phyloP scores from a whole-genome alignment of 1,140 invertebrate species.

The Drosophila orosa region DNA sequence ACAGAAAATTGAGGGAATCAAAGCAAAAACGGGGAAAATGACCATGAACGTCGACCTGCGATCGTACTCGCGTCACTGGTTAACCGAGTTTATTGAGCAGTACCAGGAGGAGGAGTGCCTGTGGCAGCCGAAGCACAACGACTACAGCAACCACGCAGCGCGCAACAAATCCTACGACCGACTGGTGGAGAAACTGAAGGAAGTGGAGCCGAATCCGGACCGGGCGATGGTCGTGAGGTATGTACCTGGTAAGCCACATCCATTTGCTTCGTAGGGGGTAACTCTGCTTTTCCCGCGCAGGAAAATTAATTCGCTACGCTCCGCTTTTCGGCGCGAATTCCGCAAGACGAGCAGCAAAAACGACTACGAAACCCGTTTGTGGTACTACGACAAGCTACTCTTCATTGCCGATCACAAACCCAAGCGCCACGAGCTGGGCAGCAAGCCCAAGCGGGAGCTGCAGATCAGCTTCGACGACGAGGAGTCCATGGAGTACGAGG shows the following conservation, averaged over 20 bases:
- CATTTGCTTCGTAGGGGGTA: background rate
- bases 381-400: constrained; percentile 81
- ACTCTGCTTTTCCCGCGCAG: constrained; percentile 9
- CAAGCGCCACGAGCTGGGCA: constrained; percentile 62
- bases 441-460: constrained; percentile 69
- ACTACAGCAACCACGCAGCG: constrained; percentile 80
- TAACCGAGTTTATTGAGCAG: constrained; percentile 82
- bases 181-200: constrained; percentile 79
- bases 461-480: constrained; percentile 70
- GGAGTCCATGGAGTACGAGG: constrained; percentile 79
- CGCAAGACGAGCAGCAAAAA: constrained; percentile 69
- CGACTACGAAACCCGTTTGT: constrained; percentile 79
- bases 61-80: constrained; percentile 79
- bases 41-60: constrained; percentile 75
- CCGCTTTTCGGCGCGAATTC: constrained; percentile 77
- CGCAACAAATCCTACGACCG: constrained; percentile 79
- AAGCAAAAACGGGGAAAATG: constrained; percentile 25
- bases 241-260: background rate
- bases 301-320: constrained; percentile 79
- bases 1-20: constrained; percentile 50
- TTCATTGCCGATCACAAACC: constrained; percentile 82
- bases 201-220: constrained; percentile 82
- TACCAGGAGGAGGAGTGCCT: constrained; percentile 83
- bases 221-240: constrained; percentile 77
- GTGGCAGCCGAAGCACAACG: constrained; percentile 83